Evolutionary conservation across 1,140 invertebrate species (phyloP), one percentile per base, ranked within the genome.

Genomic region (Sycobia sp.): DNA sequence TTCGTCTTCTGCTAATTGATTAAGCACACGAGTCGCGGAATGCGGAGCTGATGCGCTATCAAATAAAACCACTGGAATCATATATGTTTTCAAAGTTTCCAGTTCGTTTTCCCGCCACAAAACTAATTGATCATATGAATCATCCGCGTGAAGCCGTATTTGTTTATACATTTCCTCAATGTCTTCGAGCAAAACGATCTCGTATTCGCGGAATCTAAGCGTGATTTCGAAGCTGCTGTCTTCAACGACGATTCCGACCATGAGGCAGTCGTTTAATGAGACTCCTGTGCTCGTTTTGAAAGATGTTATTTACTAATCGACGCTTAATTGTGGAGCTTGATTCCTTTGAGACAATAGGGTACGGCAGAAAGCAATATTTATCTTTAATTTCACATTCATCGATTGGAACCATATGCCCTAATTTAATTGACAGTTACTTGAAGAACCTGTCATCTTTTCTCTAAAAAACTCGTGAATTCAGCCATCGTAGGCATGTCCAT

Each of bases 181-280:
- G 36, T 71, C 58, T 1, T 58, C 65, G 0, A 23, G 43, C 11
- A 67, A 22, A 1, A 58, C 60, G 11, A 57, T 53, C 36, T 46
- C 27, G 34, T 62, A 54, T 39, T 7, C 0, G 25, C 49, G 7
- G 64, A 20, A 10, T 67, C 22, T n/a, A n/a, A n/a, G n/a, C n/a
- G n/a, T n/a, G n/a, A n/a, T n/a, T n/a, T n/a, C n/a, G n/a, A n/a
- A n/a, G 8, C 73, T 47, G 11, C 67, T 59, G 18, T 71, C 64
- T 16, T 72, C 71, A 0, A 79, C 43, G 23, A 70, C 67, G 0
- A 76, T 75, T 18, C 71, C 72, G 1, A 63, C 20, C 25, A 65
- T 38, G 14, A 74, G 32, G 9, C 39, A 56, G 18, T 72, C 64
- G 39, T 74, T 73, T 1, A 74, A 39, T 4, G 69, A 73, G 0